Evolutionary conservation across 1,140 invertebrate genomes (phyloP), one percentile per base, ranked within the genome.

Genomic region (Drosophila micromelanica): DNA sequence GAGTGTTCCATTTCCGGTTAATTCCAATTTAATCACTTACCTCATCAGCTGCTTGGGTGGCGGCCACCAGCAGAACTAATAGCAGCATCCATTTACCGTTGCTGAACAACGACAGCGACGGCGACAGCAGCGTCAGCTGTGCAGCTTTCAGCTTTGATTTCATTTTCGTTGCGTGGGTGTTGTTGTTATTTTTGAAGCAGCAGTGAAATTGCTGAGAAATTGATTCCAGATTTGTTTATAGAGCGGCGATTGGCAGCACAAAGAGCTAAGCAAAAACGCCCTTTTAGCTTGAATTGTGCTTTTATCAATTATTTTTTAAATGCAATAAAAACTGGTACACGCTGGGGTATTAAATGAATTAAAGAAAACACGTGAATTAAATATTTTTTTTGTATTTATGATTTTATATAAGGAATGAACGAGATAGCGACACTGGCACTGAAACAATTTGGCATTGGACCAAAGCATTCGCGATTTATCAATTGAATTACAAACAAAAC

Each of bases 11-110:
- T 7, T 52, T 38, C 61, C 37, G 15, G 27, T 15, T 57, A 32
- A n/a, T 57, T 30, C 40, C 23, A 32, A 17, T 0, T 35, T 45
- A 32, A 23, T 1, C 40, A 63, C 78, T 89, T 78, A 86, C 82
- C 82, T 86, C 84, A 73, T 86, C 84, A 78, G 74, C 72, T 62
- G 84, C 84, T 56, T 86, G 82, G 76, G 79, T 89, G 78, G 72
- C 49, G 68, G 78, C 84, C 65, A 64, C 78, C 45, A 86, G 52
- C 49, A 86, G 59, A 56, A 76, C 61, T 43, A 81, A 40, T 37
- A 86, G 84, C 71, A 86, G 60, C 62, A 82, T 51, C 60, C 56
- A 72, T 79, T 78, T 79, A 61, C 76, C 71, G 64, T 76, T 72
- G 48, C 48, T 46, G 49, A 30, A 20, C 45, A 55, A 27, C n/a